Base-by-base conservation (phyloP, 2,888 invertebrate species). In the Pelosia muscerda region DNA sequence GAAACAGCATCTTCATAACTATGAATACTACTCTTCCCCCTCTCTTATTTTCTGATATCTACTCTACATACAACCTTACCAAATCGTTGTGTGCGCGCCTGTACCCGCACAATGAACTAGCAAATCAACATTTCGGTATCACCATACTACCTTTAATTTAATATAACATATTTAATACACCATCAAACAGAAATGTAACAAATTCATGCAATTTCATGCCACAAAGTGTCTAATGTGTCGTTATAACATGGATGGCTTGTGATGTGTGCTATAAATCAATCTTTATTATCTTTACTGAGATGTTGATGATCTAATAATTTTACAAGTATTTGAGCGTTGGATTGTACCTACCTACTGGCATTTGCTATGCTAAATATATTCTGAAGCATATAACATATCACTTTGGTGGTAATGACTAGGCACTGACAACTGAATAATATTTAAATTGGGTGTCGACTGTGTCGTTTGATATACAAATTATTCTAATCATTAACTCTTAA, bases 341-440 rank as follows among this genome's bases (percentile, higher is more conserved):
- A 15, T 15, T 13, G 28, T 28, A 11, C 1, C 19, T 49, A n/a
- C 49, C 49, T 28, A 62, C 61, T 62, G 60, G 65, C 38, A 59
- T 72, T 76, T 68, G 49, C 8, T 13, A 22, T 53, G 28, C 59
- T 62, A 62, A 62, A 62, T 62, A 62, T 26, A 49, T 62, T 13
- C 3, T n/a, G 26, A 22, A 22, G n/a, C 49, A n/a, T 38, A 23
- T 49, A 42, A 26, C 28, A 49, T 61, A 10, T 13, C 11, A 28
- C n/a, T 23, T 11, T 26, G 26, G 49, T n/a, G 11, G 49, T 6
- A 55, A 55, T 55, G 42, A 42, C 19, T 42, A 19, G 19, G 42
- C 19, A 19, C 4, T 2, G 13, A 19, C 19, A 6, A 1, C 19
- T 42, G 42, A 38, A 38, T 38, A 6, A 38, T 34, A 31, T 8